These are phyloP conservation scores for Halcyon malimbica DNA, from an alignment of 2,113 vertebrate species.

Conservation along the genomic window DNA sequence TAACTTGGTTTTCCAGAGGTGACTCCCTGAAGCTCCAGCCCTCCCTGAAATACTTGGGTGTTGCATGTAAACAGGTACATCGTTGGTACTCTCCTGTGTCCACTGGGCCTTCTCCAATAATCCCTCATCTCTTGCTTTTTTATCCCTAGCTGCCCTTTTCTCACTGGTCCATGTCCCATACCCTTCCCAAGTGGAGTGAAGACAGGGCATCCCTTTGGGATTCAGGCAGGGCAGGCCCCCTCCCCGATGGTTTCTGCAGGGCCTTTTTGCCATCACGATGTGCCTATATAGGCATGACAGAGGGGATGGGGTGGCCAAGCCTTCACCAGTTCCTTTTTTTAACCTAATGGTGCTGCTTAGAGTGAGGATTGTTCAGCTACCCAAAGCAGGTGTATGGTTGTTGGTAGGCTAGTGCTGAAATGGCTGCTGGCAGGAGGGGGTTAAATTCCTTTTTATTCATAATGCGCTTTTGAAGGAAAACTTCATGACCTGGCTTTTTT, in stretches of 20 bases:
- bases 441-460: constrained; percentile 68
- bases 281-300: not conserved
- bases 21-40: not conserved
- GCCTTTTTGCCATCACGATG: not conserved
- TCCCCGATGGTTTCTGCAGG: accelerated
- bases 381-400: not conserved
- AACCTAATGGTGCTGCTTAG: not conserved
- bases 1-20: not conserved
- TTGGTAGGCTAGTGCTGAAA: not conserved
- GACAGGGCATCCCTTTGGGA: not conserved
- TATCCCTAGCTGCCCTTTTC: not conserved
- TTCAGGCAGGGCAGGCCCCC: not conserved
- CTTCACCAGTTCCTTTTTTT: not conserved
- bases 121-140: not conserved
- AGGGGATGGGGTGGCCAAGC: not conserved
- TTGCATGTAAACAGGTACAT: accelerated
- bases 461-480: constrained; percentile 63
- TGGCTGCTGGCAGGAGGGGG: constrained; percentile 17
- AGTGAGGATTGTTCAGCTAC: not conserved
- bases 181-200: not conserved
- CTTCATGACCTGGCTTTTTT: constrained; percentile 69
- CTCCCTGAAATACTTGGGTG: not conserved
- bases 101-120: not conserved
- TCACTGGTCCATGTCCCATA: accelerated
- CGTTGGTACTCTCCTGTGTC: accelerated